phyloP scores from a whole-genome alignment of 2,888 invertebrate genomes.

The Drosophila fulvimacula region DNA sequence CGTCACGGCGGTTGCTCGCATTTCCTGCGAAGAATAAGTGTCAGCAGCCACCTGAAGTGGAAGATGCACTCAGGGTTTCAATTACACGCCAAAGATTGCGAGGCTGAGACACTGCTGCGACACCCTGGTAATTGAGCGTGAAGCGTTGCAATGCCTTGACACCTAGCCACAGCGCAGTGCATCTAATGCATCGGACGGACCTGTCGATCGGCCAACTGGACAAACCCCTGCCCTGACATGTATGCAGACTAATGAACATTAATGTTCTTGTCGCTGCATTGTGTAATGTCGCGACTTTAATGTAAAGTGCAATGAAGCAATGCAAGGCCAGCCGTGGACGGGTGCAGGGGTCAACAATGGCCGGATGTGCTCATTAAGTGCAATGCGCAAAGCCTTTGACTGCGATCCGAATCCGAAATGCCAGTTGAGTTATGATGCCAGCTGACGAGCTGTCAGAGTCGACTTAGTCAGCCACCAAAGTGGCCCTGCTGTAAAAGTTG shows the following conservation, averaged over 20 bases:
- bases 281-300: constrained; percentile 76
- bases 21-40: constrained; percentile 58
- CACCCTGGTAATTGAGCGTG: constrained; percentile 69
- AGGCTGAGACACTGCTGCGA: constrained; percentile 17
- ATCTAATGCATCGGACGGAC: constrained; percentile 29
- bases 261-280: constrained; percentile 61
- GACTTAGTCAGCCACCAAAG: constrained; percentile 44
- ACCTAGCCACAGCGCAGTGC: constrained; percentile 50
- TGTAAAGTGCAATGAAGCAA: constrained; percentile 79
- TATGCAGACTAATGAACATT: constrained; percentile 66
- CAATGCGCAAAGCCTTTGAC: constrained; percentile 65
- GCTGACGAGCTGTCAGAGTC: constrained; percentile 76
- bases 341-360: constrained; percentile 30
- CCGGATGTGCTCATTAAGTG: constrained; percentile 79
- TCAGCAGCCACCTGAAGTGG: constrained; percentile 15
- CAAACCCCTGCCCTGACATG: constrained; percentile 44
- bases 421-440: constrained; percentile 80
- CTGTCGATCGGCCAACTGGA: constrained; percentile 46
- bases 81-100: constrained; percentile 53
- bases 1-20: constrained; percentile 78
- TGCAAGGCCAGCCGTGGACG: constrained; percentile 54
- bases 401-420: constrained; percentile 72
- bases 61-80: constrained; percentile 58
- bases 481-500: constrained; percentile 58
- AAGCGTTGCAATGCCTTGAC: constrained; percentile 63